phyloP scores from a whole-genome alignment of 1,140 invertebrate species.

The Leptinotarsa texana region DNA sequence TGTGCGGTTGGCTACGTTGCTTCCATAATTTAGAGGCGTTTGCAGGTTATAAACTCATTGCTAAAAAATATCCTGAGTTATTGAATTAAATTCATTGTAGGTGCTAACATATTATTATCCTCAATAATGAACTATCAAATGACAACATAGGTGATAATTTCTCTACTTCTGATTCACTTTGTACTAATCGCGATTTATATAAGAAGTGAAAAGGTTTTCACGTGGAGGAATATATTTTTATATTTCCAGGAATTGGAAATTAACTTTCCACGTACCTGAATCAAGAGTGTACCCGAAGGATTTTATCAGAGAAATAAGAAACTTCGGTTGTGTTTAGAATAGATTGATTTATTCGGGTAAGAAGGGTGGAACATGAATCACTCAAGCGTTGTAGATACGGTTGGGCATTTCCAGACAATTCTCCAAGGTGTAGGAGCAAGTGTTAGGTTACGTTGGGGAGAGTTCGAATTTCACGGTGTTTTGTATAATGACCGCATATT shows the following conservation, averaged over 20 bases:
- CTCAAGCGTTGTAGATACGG: conserved; percentile 7
- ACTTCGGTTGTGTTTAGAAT: conserved; percentile 18
- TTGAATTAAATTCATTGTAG: too few species aligned
- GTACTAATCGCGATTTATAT: too few species aligned
- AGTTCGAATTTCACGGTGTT: background rate
- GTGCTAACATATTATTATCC: too few species aligned
- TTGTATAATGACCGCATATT: conserved; percentile 1
- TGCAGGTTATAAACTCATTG: too few species aligned
- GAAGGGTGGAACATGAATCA: conserved; percentile 15
- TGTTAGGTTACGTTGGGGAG: conserved; percentile 11
- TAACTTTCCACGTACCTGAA: background rate
- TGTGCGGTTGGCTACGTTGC: too few species aligned
- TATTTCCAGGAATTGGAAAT: background rate
- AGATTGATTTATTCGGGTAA: conserved; percentile 16
- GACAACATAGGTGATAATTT: too few species aligned
- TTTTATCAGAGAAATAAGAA: conserved; percentile 15
- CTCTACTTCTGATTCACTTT: too few species aligned
- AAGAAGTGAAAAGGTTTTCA: too few species aligned
- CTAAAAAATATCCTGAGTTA: too few species aligned
- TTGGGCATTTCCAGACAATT: conserved; percentile 19
- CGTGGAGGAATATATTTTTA: too few species aligned
- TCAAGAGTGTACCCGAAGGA: background rate
- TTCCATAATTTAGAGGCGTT: too few species aligned
- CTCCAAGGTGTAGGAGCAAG: conserved; percentile 15
- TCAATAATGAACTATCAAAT: too few species aligned